Base-by-base conservation (phyloP, 2,797 vertebrate species). In the Enteromius paludinosus region DNA sequence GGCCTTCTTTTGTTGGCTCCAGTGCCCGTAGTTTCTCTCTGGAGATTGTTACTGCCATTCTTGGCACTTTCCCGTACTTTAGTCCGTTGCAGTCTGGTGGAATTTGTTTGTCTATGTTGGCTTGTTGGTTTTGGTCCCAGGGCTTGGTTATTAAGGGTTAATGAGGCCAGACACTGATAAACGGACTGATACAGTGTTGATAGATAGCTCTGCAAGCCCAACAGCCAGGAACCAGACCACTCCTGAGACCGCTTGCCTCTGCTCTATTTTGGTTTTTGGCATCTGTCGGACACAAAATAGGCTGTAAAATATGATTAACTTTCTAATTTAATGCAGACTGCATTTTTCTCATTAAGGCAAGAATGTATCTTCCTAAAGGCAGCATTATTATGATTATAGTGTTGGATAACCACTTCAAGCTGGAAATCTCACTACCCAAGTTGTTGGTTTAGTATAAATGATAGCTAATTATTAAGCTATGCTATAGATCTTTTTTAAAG, bases 111-210 rank as follows among this genome's bases (percentile, higher is more conserved):
- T 79, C 66, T 76, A 20, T 80, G 28, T 35, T 59, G 79, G 64
- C 45, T 83, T 82, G 56, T 69, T 77, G 77, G 75, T 79, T 83
- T 73, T 87, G 38, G 38, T 10, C 83, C 79, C 59, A 80, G 79
- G 64, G 35, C 59, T 85, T 64, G 41, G 43, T 47, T 70, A 81
- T 86, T 85, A 78, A 33, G 82, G 64, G 77, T 80, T 87, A 87
- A 89, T 84, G 85, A 83, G 75, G 81, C 83, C 71, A 79, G 73
- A 75, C 73, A 79, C 33, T 81, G 75, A 85, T 82, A 65, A 81
- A 79, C 84, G 30, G 68, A 78, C 77, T 86, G 28, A 73, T 78
- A 83, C 78, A 79, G 64, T 68, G 43, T 62, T 83, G 76, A 85
- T 17, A 61, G 38, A 70, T 69, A 35, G 35, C 69, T 59, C 11